These are phyloP conservation scores for Rotaria magnacalcarata DNA, from an alignment of 2,888 invertebrate species.

Conservation along the genomic window DNA sequence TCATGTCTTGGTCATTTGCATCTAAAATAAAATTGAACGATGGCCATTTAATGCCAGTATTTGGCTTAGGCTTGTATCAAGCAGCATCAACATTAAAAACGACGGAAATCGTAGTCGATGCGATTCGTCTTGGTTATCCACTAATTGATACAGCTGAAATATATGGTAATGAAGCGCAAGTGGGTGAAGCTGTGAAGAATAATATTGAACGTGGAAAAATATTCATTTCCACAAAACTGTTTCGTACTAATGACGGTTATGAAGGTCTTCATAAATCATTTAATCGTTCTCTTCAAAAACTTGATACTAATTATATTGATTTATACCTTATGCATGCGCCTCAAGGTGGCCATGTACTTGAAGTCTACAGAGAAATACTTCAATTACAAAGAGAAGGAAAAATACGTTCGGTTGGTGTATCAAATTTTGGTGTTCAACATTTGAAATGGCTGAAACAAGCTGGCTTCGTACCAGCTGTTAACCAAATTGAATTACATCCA, in stretches of 20 bases:
- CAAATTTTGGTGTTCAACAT: conserved; percentile 52
- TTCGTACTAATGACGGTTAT: conserved; percentile 1
- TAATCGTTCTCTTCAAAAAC: conserved; percentile 47
- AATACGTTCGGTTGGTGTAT: conserved; percentile 51
- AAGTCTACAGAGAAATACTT: conserved; percentile 50
- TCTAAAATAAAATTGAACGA: conserved; percentile 48
- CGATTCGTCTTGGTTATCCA: conserved; percentile 48
- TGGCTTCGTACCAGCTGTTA: conserved; percentile 51
- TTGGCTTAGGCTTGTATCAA: conserved; percentile 49
- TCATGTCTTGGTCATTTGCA: neutral
- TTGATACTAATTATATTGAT: conserved; percentile 49
- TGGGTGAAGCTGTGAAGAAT: conserved; percentile 48
- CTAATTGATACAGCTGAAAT: conserved; percentile 49
- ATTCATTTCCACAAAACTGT: conserved; percentile 50
- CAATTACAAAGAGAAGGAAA: conserved; percentile 50
- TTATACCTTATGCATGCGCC: conserved; percentile 51
- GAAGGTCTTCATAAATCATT: conserved; percentile 46
- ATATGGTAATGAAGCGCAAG: conserved; percentile 50
- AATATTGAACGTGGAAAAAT: conserved; percentile 49
- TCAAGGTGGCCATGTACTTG: conserved; percentile 48
- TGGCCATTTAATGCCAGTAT: conserved; percentile 49
- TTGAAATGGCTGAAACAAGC: conserved; percentile 50
- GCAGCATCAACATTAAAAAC: conserved; percentile 42
- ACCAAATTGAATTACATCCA: conserved; percentile 52
- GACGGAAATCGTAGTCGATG: conserved; percentile 47